phyloP scores from a whole-genome alignment of 2,113 vertebrate species.

The Dasyurus viverrinus region DNA sequence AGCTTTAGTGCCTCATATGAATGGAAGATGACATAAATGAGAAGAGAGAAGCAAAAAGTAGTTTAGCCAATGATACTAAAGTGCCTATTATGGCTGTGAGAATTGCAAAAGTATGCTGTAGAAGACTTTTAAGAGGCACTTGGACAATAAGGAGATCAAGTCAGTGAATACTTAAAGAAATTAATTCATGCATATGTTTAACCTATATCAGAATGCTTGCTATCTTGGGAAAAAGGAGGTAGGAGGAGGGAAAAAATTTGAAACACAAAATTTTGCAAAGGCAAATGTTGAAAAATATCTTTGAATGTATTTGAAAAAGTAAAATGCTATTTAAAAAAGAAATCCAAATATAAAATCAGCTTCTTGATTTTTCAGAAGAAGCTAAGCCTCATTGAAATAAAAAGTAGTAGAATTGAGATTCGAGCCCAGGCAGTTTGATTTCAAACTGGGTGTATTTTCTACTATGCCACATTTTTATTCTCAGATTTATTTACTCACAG shows the following conservation, averaged over 20 bases:
- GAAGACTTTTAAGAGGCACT: no score
- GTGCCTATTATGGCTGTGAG: background rate
- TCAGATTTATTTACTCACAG: background rate
- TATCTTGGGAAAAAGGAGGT: no score
- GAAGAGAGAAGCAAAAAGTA: no score
- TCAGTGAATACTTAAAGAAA: background rate
- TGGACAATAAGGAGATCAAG: background rate
- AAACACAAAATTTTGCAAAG: no score
- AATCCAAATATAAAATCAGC: background rate
- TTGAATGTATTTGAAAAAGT: no score
- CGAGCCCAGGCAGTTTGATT: background rate
- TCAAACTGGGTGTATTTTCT: background rate
- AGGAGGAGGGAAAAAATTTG: no score
- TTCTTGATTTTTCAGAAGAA: background rate
- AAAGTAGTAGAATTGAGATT: background rate
- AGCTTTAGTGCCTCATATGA: background rate
- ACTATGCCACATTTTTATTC: background rate
- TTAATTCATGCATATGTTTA: background rate
- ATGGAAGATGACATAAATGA: no score
- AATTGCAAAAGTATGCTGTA: background rate
- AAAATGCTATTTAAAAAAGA: no score
- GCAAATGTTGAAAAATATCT: no score
- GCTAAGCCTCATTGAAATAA: background rate
- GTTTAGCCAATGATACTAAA: no score
- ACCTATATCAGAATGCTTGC: no score